phyloP scores from a whole-genome alignment of 2,113 vertebrate species.

The Albula goreensis region DNA sequence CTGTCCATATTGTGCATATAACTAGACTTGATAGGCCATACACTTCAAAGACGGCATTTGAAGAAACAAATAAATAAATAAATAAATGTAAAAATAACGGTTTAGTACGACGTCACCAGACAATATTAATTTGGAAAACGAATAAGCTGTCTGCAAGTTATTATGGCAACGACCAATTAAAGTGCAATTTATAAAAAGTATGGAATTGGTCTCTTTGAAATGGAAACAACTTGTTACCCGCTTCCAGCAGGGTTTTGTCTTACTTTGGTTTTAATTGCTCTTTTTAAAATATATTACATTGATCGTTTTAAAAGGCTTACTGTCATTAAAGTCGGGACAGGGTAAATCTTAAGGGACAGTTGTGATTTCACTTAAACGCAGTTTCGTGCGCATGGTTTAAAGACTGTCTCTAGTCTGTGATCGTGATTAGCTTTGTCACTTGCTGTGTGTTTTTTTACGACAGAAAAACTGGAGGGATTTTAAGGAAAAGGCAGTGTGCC shows the following conservation, averaged over 20 bases:
- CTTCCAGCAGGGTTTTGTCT: conserved; percentile 34
- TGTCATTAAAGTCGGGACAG: not conserved
- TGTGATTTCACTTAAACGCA: not conserved
- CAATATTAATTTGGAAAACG: conserved; percentile 65
- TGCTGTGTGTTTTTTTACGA: conserved; percentile 74
- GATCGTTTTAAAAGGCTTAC: conserved; percentile 41
- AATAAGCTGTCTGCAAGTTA: conserved; percentile 51
- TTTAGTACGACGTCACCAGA: conserved; percentile 69
- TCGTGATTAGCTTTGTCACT: conserved; percentile 69
- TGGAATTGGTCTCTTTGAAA: conserved; percentile 45
- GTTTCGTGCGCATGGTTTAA: conserved; percentile 19
- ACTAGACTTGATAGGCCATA: not conserved
- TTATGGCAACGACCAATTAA: conserved; percentile 63
- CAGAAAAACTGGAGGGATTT: conserved; percentile 67
- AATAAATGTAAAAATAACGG: conserved; percentile 66
- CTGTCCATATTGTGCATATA: not conserved
- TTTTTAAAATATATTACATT: conserved; percentile 37
- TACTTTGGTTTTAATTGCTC: conserved; percentile 60
- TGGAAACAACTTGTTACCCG: conserved; percentile 52
- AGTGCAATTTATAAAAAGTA: conserved; percentile 45
- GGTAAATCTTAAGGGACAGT: not conserved
- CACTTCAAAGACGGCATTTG: not conserved
- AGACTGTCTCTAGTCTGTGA: conserved; percentile 66
- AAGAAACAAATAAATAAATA: conserved; percentile 51
- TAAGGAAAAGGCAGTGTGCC: conserved; percentile 67